phyloP scores from a whole-genome alignment of 2,113 vertebrate species.

The Rhadina sibilatrix region DNA sequence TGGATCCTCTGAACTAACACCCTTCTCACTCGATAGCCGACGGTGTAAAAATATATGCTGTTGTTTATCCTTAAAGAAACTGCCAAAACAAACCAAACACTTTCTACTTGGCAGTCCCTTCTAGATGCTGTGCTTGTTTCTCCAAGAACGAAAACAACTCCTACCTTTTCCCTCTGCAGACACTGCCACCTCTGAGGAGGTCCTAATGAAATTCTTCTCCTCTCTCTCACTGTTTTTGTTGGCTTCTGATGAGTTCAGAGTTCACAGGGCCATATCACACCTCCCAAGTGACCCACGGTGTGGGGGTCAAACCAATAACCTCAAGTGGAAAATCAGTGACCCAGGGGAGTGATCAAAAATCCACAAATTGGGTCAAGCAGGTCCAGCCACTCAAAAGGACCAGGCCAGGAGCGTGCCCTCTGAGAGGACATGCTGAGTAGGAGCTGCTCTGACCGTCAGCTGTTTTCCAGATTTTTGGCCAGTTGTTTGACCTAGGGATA shows the following conservation, averaged over 20 bases:
- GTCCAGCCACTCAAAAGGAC: conserved; percentile 52
- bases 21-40: background rate
- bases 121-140: conserved; percentile 21
- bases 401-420: conserved; percentile 12
- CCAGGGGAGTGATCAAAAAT: conserved; percentile 59
- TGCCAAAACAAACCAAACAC: background rate
- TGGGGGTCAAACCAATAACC: conserved; percentile 63
- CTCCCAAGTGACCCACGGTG: conserved; percentile 51
- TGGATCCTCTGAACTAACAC: background rate
- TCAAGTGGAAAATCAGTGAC: conserved; percentile 64
- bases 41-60: conserved; percentile 3
- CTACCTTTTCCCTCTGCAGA: background rate
- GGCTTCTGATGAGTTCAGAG: conserved; percentile 62
- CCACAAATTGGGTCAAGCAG: conserved; percentile 59
- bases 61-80: conserved; percentile 34
- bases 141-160: conserved; percentile 13
- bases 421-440: conserved; percentile 33
- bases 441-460: background rate
- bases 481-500: conserved; percentile 47
- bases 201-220: conserved; percentile 67
- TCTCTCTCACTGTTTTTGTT: conserved; percentile 49
- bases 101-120: background rate
- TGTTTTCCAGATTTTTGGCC: conserved; percentile 57
- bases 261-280: conserved; percentile 63
- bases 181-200: conserved; percentile 25